phyloP scores from a whole-genome alignment of 2,888 invertebrate species.

The Epistrophe grossulariae region DNA sequence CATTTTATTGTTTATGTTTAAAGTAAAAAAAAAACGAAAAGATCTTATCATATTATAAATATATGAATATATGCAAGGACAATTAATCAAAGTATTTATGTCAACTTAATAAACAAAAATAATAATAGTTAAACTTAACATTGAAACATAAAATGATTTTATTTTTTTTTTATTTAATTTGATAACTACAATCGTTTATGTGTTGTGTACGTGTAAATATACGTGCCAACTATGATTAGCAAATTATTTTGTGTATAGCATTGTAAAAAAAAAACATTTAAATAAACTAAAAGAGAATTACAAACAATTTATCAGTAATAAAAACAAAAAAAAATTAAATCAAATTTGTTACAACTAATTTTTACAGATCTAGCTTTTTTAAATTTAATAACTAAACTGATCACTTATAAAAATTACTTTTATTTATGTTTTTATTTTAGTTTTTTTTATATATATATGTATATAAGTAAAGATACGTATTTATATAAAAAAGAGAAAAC shows the following conservation, averaged over 20 bases:
- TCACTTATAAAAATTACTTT: conserved; percentile 68
- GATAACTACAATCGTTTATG: conserved; percentile 52
- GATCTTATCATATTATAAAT: conserved; percentile 44
- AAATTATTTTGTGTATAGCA: conserved; percentile 58
- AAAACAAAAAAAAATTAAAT: conserved; percentile 31
- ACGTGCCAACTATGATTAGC: conserved; percentile 54
- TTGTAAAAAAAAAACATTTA: conserved; percentile 49
- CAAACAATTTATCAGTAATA: conserved; percentile 44
- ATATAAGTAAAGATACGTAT: conserved; percentile 69
- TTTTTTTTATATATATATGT: conserved; percentile 17
- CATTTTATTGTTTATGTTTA: conserved; percentile 49
- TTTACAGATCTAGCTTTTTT: conserved; percentile 56
- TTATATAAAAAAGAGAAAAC: conserved; percentile 70
- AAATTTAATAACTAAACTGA: conserved; percentile 60
- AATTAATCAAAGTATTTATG: conserved; percentile 51
- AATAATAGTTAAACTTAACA: conserved; percentile 65
- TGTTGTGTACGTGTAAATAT: conserved; percentile 50
- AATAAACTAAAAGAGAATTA: conserved; percentile 46
- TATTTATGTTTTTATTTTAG: conserved; percentile 40
- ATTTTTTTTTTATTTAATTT: conserved; percentile 39
- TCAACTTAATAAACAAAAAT: conserved; percentile 48
- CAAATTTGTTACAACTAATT: conserved; percentile 68
- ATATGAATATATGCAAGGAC: conserved; percentile 58
- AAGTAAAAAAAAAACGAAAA: conserved; percentile 56
- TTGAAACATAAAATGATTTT: conserved; percentile 56